Conservation (phyloP, 2,113 vertebrate species). For the Chaetodon trifascialis region DNA sequence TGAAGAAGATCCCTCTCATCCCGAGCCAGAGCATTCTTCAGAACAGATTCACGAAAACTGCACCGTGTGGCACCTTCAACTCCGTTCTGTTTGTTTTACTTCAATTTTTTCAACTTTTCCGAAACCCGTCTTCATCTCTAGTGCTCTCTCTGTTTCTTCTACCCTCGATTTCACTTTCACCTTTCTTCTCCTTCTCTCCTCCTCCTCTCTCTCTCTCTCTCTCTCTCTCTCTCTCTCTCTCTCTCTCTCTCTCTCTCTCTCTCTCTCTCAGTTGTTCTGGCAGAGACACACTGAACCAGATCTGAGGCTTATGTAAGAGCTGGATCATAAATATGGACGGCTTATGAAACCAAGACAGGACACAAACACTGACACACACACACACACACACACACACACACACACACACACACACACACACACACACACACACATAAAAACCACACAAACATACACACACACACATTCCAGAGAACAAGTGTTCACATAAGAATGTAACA, state of each 20-base stretch:
- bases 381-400: conserved; percentile 4
- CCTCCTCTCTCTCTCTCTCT: conserved; percentile 17
- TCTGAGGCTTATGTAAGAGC: conserved; percentile 78
- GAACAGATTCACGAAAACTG: not conserved
- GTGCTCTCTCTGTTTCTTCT: not conserved
- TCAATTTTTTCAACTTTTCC: not conserved
- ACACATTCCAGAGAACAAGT: conserved; percentile 1
- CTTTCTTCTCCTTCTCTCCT: conserved; percentile 7
- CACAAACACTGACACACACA: conserved; percentile 38
- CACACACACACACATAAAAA: conserved; percentile 26
- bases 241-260: conserved; percentile 10
- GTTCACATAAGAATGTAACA: not conserved
- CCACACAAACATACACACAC: conserved; percentile 23
- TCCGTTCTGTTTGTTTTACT: not conserved
- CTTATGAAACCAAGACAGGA: conserved; percentile 75
- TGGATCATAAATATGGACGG: conserved; percentile 74
- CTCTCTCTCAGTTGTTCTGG: conserved; percentile 46
- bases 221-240: conserved; percentile 5
- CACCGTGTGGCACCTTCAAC: not conserved
- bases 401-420: not conserved
- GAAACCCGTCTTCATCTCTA: not conserved
- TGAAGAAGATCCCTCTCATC: not conserved
- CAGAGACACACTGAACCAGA: conserved; percentile 77
- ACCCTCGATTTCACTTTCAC: conserved; percentile 27
- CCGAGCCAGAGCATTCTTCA: not conserved